These are phyloP conservation scores for Aleiodes testaceus DNA, from an alignment of 2,888 invertebrate species.

Conservation along the genomic window DNA sequence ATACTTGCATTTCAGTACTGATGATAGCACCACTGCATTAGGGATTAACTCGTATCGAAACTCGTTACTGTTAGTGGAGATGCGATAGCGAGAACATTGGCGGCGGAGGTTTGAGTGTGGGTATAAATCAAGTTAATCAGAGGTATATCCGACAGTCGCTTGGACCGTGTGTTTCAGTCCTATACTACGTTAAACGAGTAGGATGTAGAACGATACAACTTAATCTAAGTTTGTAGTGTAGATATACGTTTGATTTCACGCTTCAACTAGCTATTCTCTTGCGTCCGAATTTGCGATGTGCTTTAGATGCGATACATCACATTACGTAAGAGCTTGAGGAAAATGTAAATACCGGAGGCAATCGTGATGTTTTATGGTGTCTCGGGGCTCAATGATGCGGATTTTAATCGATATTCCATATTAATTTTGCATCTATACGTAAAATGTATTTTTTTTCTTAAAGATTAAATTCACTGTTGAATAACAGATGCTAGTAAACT, in stretches of 20 bases:
- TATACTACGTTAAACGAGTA: slow-evolving; percentile 51
- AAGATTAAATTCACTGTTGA: too few relatives aligned
- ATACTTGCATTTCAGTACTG: slow-evolving; percentile 18
- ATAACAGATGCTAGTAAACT: too few relatives aligned
- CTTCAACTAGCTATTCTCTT: slow-evolving; percentile 61
- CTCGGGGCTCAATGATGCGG: too few relatives aligned
- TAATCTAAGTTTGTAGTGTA: slow-evolving; percentile 60
- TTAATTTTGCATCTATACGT: too few relatives aligned
- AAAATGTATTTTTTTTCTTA: too few relatives aligned
- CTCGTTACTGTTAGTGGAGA: slow-evolving; percentile 26
- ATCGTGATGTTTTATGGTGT: not conserved
- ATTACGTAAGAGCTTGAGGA: not conserved
- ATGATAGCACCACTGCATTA: slow-evolving; percentile 25
- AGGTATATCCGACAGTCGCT: slow-evolving; percentile 59
- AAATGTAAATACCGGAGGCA: not conserved
- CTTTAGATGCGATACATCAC: not conserved
- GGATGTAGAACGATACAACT: slow-evolving; percentile 57
- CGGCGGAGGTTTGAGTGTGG: slow-evolving; percentile 27
- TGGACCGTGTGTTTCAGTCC: slow-evolving; percentile 52
- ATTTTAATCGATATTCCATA: too few relatives aligned
- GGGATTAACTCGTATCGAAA: slow-evolving; percentile 29
- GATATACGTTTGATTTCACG: slow-evolving; percentile 59
- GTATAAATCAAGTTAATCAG: slow-evolving; percentile 61
- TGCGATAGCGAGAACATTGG: slow-evolving; percentile 29
- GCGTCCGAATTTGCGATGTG: not conserved